A percentile compares a stretch with the other conserved stretches of the same genome.
These are phyloP conservation scores for Macropus fuliginosus DNA, from an alignment of 2,797 vertebrate species.

Conservation along the genomic window DNA sequence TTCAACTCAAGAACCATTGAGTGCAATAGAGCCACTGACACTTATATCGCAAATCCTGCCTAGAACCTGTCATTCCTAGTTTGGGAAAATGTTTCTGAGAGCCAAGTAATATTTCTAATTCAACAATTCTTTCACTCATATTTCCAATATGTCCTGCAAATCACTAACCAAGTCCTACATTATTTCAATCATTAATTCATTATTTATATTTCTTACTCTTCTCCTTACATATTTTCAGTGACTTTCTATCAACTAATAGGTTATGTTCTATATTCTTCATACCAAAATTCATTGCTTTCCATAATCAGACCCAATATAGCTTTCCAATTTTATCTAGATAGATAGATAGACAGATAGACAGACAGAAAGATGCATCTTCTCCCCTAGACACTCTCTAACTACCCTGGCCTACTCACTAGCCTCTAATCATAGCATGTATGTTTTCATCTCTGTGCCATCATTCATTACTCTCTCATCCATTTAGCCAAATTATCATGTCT, in stretches of 20 bases:
- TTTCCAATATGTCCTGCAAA: background rate
- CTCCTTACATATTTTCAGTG: background rate
- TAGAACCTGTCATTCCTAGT: background rate
- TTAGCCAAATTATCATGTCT: background rate
- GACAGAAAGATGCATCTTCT: no score
- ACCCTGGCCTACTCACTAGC: background rate
- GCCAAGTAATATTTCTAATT: background rate
- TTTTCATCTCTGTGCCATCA: background rate
- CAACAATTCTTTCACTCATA: background rate
- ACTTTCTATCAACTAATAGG: background rate
- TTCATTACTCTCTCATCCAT: background rate
- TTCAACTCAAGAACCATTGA: background rate
- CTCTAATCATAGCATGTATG: background rate
- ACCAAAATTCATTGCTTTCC: background rate
- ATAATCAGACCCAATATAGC: background rate
- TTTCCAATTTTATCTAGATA: background rate
- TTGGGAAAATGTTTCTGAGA: background rate
- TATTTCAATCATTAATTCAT: background rate
- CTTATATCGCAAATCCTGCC: background rate
- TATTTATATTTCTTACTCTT: background rate
- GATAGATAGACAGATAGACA: no score
- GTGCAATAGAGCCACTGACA: rapidly evolving
- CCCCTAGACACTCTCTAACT: background rate
- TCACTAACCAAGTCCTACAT: background rate
- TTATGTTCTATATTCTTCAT: background rate